Base-by-base conservation (phyloP, 2,888 invertebrate species). In the Andrena marginata region DNA sequence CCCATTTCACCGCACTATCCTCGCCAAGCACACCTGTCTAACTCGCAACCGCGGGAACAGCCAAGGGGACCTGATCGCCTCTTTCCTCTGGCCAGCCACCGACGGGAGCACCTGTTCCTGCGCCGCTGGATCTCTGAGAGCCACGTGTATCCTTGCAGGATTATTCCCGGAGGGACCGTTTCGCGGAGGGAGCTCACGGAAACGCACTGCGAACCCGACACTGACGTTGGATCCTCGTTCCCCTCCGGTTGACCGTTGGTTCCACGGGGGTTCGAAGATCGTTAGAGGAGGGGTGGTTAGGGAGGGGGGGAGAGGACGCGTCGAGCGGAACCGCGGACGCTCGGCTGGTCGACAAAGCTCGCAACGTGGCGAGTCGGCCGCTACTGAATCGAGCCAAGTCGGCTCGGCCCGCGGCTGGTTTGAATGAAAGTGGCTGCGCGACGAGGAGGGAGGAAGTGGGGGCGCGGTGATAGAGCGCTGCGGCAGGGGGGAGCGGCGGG, bases 291-390 rank as follows among this genome's bases (percentile, higher is more conserved):
- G 51, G 20, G 23, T 29, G 42, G 35, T 29, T 10, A 5, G 64
- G 16, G n/a, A n/a, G 51, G 31, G 33, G 8, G 10, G 5, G 67
- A 49, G 10, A 42, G n/a, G 69, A 72, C 68, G 56, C 54, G 68
- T 20, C 13, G 23, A 59, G 42, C 13, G 29, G 29, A 26, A 4
- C 60, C 33, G 10, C 68, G 51, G 26, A 54, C 78, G 75, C 64
- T 60, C 87, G 73, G 79, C 72, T 64, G 23, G 72, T 54, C 77
- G 29, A 67, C 83, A 89, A 89, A 90, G 87, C 91, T 89, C 87
- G 78, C 91, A 89, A 90, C 86, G 89, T 92, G 93, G 92, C 93
- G 92, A 92, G 90, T 92, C 91, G 90, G 87, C 93, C 92, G 91
- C 93, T 91, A 93, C 93, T 93, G 93, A 93, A 91, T 90, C 90